Percentiles rank a stretch among this genome's conserved stretches.
Evolutionary conservation across 37 sponge, comb jelly and placozoan species (phyloP).

Genomic region (Hormiphora californensis): DNA sequence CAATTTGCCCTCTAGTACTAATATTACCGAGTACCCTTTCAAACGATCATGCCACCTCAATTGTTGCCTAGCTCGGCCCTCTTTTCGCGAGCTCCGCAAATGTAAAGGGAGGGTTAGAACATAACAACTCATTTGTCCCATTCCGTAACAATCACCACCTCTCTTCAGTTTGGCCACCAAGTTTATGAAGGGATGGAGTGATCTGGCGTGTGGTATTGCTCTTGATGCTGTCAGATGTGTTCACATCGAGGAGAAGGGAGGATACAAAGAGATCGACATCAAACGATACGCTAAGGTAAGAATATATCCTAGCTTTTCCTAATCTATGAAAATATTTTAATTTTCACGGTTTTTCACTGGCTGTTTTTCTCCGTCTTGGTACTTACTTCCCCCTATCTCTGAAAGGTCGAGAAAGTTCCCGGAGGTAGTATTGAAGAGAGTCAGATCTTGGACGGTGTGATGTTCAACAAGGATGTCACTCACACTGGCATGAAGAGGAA

Average conservation of each 20-base stretch:
- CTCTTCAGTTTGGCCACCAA: slow-evolving; percentile 72
- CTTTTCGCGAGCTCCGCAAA: too few species aligned
- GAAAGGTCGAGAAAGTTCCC: slow-evolving; percentile 75
- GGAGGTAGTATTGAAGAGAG: slow-evolving; percentile 89
- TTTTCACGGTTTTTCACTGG: background rate
- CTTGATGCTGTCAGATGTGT: slow-evolving; percentile 86
- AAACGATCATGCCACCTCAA: too few species aligned
- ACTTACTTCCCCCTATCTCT: background rate
- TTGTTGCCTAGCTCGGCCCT: too few species aligned
- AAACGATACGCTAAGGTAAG: slow-evolving; percentile 82
- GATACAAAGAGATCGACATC: slow-evolving; percentile 90
- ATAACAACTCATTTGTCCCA: too few species aligned
- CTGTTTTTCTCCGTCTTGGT: background rate
- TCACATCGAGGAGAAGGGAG: slow-evolving; percentile 60
- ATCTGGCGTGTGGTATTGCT: slow-evolving; percentile 86
- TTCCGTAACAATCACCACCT: background rate
- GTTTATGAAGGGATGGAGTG: slow-evolving; percentile 83
- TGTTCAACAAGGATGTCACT: slow-evolving; percentile 95
- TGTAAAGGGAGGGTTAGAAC: too few species aligned
- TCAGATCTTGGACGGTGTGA: slow-evolving; percentile 76
- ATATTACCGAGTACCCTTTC: too few species aligned
- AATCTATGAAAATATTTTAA: background rate
- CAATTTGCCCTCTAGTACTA: too few species aligned
- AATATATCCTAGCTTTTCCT: background rate
- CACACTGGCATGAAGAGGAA: slow-evolving; percentile 90